Conservation (phyloP, 2,113 vertebrate genomes). For the Thalassarche chlororhynchos region DNA sequence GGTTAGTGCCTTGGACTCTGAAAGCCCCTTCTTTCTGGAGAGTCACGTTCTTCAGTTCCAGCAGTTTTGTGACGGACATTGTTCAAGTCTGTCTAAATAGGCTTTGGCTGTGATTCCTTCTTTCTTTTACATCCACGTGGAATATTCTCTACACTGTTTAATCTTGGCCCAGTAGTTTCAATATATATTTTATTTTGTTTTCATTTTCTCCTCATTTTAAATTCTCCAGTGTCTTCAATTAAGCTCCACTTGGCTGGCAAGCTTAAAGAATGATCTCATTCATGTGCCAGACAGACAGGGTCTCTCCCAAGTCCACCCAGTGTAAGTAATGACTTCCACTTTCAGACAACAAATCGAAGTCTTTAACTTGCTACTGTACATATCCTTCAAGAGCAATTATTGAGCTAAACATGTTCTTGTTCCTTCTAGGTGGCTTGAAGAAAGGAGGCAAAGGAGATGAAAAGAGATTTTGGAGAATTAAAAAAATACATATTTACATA, state of each 20-base stretch:
- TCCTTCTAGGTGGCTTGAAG: background rate
- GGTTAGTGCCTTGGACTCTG: background rate
- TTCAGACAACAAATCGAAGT: background rate
- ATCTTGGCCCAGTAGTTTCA: background rate
- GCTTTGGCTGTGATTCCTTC: background rate
- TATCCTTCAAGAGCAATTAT: background rate
- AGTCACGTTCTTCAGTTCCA: background rate
- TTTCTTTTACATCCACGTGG: background rate
- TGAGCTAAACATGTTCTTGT: background rate
- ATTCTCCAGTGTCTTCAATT: background rate
- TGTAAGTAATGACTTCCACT: background rate
- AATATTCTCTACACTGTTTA: background rate
- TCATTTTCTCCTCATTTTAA: background rate
- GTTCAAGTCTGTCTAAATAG: background rate
- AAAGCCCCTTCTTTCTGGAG: background rate
- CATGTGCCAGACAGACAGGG: background rate
- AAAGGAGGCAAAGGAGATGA: background rate
- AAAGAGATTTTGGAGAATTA: background rate
- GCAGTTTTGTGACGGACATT: background rate
- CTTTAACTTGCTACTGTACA: background rate
- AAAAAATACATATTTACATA: background rate
- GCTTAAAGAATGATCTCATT: background rate
- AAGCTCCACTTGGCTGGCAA: background rate
- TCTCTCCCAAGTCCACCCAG: background rate
- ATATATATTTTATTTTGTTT: slow-evolving; percentile 37